Base-by-base conservation (phyloP, 2,113 vertebrate species). In the Arenaria interpres region DNA sequence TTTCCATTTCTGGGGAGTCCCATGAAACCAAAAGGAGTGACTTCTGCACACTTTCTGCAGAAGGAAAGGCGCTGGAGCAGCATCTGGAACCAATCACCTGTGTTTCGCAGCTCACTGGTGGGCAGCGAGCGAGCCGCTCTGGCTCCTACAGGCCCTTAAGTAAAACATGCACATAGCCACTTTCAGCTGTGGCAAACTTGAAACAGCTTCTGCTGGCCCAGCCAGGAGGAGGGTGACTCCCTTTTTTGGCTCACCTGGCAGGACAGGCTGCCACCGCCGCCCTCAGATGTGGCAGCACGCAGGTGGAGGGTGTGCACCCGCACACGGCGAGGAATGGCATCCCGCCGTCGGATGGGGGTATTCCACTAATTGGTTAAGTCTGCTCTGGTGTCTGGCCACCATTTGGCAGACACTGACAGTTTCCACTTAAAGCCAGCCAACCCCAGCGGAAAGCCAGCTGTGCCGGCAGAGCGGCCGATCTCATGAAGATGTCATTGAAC, bases 41-140 rank as follows among this genome's bases (percentile, higher is more conserved):
- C 56, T 96, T 84, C 32, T 90, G 64, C 63, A 39, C 39, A 39
- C 76, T 90, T 83, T 94, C 41, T 4, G 1, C 53, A 82, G 86
- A 64, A 94, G 81, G 69, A 68, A 91, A 91, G 46, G 79, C 10
- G 0, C 59, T 72, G 79, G n/a, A 91, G 68, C 75, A 84, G 76
- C 96, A 97, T 96, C 94, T 97, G 96, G 94, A 97, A 80, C 68
- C 90, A 77, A 97, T 97, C 93, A 91, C 67, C 80, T 46, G 48
- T 74, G 54, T 95, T 96, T 90, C 91, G 85, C 46, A 72, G 93
- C 95, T 96, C 78, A 53, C 86, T 94, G 93, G 84, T 90, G 78
- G 83, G 94, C 93, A 93, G 91, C 13, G 21, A 78, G 88, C 10
- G 46, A 46, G 90, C 86, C 2, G 2, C 90, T 92, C 83, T 2